phyloP scores from a whole-genome alignment of 1,140 invertebrate species.

The Meteorus sp. region DNA sequence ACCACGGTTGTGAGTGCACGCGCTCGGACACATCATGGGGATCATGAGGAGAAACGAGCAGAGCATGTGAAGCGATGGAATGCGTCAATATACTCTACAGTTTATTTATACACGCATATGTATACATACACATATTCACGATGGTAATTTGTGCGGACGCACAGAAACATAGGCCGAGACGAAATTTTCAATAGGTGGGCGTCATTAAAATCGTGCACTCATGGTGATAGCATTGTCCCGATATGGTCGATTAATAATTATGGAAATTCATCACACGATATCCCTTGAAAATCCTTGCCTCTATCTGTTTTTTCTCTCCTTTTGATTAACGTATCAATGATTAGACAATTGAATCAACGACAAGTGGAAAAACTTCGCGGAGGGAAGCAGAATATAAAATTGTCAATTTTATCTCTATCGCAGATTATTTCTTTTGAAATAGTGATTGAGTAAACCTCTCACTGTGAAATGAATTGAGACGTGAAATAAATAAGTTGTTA shows the following conservation, averaged over 20 bases:
- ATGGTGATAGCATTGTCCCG: slow-evolving; percentile 48
- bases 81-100: slow-evolving; percentile 10
- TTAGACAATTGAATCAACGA: too few species aligned
- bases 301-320: slow-evolving; percentile 18
- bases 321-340: slow-evolving; percentile 33
- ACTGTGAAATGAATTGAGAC: too few species aligned
- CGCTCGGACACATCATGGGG: slow-evolving; percentile 39
- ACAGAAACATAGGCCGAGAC: slow-evolving; percentile 22
- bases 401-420: too few species aligned
- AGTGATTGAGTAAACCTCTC: too few species aligned
- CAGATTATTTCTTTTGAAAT: neutral
- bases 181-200: slow-evolving; percentile 37
- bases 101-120: neutral
- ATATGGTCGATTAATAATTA: slow-evolving; percentile 50
- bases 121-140: too few species aligned
- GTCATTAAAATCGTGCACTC: slow-evolving; percentile 38
- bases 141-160: slow-evolving; percentile 3
- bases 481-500: too few species aligned
- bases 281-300: too few species aligned
- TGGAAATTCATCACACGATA: slow-evolving; percentile 56
- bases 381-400: too few species aligned
- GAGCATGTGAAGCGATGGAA: slow-evolving; percentile 4
- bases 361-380: neutral
- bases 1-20: slow-evolving; percentile 44
- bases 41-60: slow-evolving; percentile 18